These are phyloP conservation scores for Amphiprion ocellaris DNA, from an alignment of 2,113 vertebrate genomes.

Conservation along the genomic window DNA sequence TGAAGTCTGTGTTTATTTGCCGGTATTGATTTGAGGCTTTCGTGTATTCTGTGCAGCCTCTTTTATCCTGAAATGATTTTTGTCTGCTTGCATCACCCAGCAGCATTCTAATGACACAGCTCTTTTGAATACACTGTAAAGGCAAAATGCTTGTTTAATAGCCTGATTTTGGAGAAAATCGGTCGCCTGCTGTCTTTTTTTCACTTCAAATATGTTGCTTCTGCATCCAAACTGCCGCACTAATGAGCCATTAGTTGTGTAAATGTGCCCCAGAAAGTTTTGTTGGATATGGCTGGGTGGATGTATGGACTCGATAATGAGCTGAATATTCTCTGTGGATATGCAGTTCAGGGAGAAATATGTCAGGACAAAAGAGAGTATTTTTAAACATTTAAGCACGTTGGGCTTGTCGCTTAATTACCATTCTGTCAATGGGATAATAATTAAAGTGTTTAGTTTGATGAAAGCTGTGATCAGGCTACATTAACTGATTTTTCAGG, in stretches of 20 bases:
- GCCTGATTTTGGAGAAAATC: neutral
- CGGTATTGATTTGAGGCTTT: neutral
- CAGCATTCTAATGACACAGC: constrained; percentile 15
- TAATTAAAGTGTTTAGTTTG: neutral
- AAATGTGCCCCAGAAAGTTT: constrained; percentile 32
- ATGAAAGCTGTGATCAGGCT: neutral
- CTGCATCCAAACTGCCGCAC: constrained; percentile 17
- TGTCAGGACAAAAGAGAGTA: neutral
- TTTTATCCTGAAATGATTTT: constrained; percentile 5
- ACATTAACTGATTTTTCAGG: neutral
- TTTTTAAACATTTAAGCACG: neutral
- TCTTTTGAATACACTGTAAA: constrained; percentile 2
- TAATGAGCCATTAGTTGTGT: constrained; percentile 56
- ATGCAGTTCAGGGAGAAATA: neutral
- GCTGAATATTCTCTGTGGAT: constrained; percentile 22
- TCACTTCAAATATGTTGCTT: neutral
- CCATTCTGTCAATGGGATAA: neutral
- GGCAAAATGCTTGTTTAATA: neutral
- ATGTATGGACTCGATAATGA: constrained; percentile 38
- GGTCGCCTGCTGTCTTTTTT: neutral
- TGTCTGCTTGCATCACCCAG: constrained; percentile 8
- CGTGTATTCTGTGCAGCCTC: neutral
- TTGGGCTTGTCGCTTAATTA: neutral
- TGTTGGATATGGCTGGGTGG: neutral
- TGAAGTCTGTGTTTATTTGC: constrained; percentile 9